Percentiles rank a stretch among this genome's conserved stretches.
Conservation (phyloP, 2,888 invertebrate species). For the Siphonodentalium dalli region DNA sequence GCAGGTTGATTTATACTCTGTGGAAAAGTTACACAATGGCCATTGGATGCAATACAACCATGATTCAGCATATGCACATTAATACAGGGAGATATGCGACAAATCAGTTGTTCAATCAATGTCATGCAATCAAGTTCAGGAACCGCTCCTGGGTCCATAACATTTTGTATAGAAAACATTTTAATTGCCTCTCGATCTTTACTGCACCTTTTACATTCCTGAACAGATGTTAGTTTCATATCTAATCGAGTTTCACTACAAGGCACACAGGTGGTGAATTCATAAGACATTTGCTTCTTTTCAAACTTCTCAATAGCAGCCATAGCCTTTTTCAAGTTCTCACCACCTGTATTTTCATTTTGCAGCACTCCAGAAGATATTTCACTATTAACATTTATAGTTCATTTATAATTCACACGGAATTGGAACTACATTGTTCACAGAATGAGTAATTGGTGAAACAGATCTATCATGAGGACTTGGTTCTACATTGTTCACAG, state of each 20-base stretch:
- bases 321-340: too few relatives aligned
- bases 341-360: too few relatives aligned
- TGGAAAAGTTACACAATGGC: constrained; percentile 28
- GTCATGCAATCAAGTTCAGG: constrained; percentile 19
- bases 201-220: constrained; percentile 12
- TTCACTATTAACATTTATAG: too few relatives aligned
- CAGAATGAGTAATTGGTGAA: too few relatives aligned
- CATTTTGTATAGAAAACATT: constrained; percentile 24
- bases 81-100: constrained; percentile 20
- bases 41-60: constrained; percentile 22
- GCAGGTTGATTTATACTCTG: constrained; percentile 24
- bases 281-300: too few relatives aligned
- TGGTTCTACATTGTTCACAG: too few relatives aligned
- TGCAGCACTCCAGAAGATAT: too few relatives aligned
- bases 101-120: constrained; percentile 25
- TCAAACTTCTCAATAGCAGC: too few relatives aligned
- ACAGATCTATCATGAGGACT: too few relatives aligned
- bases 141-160: constrained; percentile 23
- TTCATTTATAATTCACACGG: too few relatives aligned
- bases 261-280: constrained; percentile 11
- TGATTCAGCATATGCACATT: constrained; percentile 24
- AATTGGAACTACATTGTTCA: too few relatives aligned
- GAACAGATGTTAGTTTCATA: constrained; percentile 18
- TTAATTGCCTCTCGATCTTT: constrained; percentile 18
- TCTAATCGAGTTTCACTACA: constrained; percentile 20